Evolutionary conservation across 2,113 vertebrate species (phyloP), one percentile per base, ranked within the genome.

Genomic region (Melanostigma gelatinosum): DNA sequence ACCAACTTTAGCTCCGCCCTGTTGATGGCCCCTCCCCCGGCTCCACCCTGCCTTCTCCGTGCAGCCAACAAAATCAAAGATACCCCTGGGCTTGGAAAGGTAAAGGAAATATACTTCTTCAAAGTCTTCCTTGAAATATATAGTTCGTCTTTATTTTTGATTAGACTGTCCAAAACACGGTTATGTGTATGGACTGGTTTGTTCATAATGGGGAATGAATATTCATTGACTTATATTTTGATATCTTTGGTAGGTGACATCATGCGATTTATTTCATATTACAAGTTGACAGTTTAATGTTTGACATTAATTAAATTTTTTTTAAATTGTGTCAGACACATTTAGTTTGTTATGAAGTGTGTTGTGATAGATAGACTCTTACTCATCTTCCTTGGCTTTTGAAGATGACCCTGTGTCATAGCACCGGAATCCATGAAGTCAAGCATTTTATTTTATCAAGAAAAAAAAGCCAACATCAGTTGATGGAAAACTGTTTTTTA

Each of bases 1-100:
- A 99, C 98, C 68, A 98, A 96, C 90, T 99, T 99, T 93, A 97
- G 97, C 16, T 96, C 94, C 2, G 96, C 97, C 60, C 94, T 99
- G 69, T 95, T 97, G 90, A 86, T 88, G 18, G 96, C 95, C 0
- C 97, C 98, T 2, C 98, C 98, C 4, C 97, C 98, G 0, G 98
- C 98, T 32, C 98, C 98, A 0, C 98, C 98, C 65, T 99, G 98
- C 82, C 95, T 99, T 63, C 93, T 99, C 72, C 95, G 98, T 38
- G 98, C 97, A 0, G 96, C 97, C 87, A 97, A 94, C 94, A 99
- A 99, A 94, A 96, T 99, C 90, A 98, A 99, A 94, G 98, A 99
- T 85, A 98, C 95, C 0, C 98, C 98, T 0, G 98, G 98, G 54
- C 90, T 99, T 66, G 98, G 98, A 91, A 99, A 99, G 97, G 98